phyloP scores from a whole-genome alignment of 1,140 invertebrate species.

The Triops cancriformis region DNA sequence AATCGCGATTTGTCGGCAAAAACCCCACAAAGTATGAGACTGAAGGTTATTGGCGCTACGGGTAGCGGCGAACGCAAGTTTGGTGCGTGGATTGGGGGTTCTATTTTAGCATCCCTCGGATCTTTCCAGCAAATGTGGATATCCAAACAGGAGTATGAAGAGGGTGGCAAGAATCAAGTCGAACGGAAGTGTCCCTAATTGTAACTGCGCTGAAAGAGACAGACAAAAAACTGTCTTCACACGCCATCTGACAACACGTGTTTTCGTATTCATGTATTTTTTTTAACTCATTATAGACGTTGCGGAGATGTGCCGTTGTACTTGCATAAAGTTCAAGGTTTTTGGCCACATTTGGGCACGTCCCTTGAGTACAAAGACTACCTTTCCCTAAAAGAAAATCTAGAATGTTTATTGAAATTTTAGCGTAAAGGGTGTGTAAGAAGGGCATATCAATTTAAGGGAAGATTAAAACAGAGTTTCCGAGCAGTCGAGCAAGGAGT shows the following conservation, averaged over 20 bases:
- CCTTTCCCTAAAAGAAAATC: too few species aligned
- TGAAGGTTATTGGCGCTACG: slow-evolving; percentile 78
- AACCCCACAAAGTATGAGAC: slow-evolving; percentile 74
- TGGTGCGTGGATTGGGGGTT: slow-evolving; percentile 93
- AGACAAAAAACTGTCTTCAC: not conserved
- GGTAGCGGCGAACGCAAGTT: slow-evolving; percentile 75
- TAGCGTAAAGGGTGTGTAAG: not conserved
- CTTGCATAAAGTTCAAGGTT: not conserved
- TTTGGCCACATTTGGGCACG: too few species aligned
- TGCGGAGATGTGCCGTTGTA: not conserved
- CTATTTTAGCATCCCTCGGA: slow-evolving; percentile 86
- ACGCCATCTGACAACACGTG: not conserved
- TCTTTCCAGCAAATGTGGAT: slow-evolving; percentile 99
- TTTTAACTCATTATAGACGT: not conserved
- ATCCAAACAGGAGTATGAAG: slow-evolving; percentile 92
- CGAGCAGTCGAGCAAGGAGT: too few species aligned
- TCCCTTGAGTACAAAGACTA: too few species aligned
- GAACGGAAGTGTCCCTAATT: slow-evolving; percentile 79
- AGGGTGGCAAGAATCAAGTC: slow-evolving; percentile 81
- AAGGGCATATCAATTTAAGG: too few species aligned
- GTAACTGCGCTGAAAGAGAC: not conserved
- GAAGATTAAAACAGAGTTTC: too few species aligned
- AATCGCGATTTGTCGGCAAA: slow-evolving; percentile 79
- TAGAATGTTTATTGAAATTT: too few species aligned
- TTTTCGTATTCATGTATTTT: not conserved